Conservation (phyloP, 2,113 vertebrate genomes). For the Mus musculus region GRCm39 chr6:144096001-144096500, state of each 20-base stretch:
- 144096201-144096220: background rate
- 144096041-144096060: background rate
- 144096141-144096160: background rate
- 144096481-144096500: background rate
- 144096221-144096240: background rate
- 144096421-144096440: constrained; percentile 24
- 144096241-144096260: background rate
- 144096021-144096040: constrained; percentile 21
- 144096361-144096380: background rate
- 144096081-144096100: background rate
- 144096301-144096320: background rate
- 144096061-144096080: rapidly evolving
- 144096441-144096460: background rate
- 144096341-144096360: background rate
- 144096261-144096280: background rate
- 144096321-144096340: no score
- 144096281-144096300: background rate
- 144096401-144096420: constrained; percentile 24
- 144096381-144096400: background rate
- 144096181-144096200: background rate
- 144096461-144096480: no score
- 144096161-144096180: background rate
- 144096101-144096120: background rate
- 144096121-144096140: background rate
- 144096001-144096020: constrained; percentile 61